phyloP scores from a whole-genome alignment of 2,888 invertebrate species.

The Mycalesis mineus region DNA sequence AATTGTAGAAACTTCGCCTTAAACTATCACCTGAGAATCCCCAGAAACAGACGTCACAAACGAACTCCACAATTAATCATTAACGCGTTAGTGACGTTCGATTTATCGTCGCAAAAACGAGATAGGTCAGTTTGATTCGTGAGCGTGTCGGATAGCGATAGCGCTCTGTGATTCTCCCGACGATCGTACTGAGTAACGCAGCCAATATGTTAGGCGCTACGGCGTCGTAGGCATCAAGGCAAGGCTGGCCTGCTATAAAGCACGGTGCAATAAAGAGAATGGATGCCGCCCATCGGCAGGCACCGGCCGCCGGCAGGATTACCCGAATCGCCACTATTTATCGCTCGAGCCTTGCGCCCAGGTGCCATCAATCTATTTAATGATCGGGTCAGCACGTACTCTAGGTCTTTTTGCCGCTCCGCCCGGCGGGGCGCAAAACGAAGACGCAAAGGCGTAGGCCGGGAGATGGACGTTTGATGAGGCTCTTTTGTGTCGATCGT shows the following conservation, averaged over 20 bases:
- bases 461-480: constrained; percentile 77
- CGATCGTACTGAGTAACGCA: constrained; percentile 39
- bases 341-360: constrained; percentile 76
- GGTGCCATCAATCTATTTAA: constrained; percentile 79
- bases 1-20: background rate
- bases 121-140: constrained; percentile 26
- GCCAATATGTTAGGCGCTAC: constrained; percentile 65
- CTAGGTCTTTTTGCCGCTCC: constrained; percentile 67
- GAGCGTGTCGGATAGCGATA: constrained; percentile 17
- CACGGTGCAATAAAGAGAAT: constrained; percentile 78
- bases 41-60: constrained; percentile 17
- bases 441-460: constrained; percentile 51
- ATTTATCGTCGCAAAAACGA: constrained; percentile 28
- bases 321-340: constrained; percentile 78
- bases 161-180: constrained; percentile 32
- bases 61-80: constrained; percentile 29
- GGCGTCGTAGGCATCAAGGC: constrained; percentile 65
- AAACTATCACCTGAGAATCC: constrained; percentile 20
- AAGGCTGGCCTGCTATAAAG: constrained; percentile 69
- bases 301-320: constrained; percentile 71
- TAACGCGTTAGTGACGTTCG: constrained; percentile 22
- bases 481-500: constrained; percentile 73
- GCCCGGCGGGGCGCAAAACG: constrained; percentile 59
- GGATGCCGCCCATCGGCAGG: constrained; percentile 75
- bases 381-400: constrained; percentile 77